Conservation (phyloP, 2,113 vertebrate species). For the Dasyornis broadbenti region DNA sequence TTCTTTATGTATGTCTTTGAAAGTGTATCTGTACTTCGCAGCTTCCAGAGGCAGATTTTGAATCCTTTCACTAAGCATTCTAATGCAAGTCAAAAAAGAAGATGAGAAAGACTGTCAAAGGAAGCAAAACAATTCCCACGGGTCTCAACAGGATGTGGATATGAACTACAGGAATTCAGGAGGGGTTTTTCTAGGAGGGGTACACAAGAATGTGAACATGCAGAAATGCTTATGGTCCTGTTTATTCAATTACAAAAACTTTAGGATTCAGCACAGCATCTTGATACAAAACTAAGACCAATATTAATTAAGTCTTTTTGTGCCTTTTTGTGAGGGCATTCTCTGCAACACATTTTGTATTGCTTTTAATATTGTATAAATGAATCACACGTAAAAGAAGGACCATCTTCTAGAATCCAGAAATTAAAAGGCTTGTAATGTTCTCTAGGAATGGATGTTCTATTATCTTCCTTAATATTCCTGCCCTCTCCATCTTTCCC, state of each 20-base stretch:
- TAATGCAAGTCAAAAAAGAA: background rate
- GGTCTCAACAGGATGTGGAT: background rate
- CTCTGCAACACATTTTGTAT: background rate
- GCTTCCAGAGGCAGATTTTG: background rate
- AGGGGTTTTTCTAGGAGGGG: background rate
- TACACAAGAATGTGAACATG: background rate
- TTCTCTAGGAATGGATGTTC: background rate
- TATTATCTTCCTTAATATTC: background rate
- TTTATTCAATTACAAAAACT: background rate
- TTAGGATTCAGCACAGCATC: background rate
- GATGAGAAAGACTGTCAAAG: background rate
- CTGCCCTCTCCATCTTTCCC: background rate
- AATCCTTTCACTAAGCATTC: background rate
- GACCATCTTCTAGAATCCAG: background rate
- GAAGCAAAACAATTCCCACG: background rate
- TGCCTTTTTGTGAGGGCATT: background rate
- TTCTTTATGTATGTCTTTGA: background rate
- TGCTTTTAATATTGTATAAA: background rate
- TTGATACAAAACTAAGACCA: background rate
- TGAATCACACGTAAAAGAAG: background rate
- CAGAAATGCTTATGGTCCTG: background rate
- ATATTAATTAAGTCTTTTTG: background rate
- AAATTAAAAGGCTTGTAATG: background rate
- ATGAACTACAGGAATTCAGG: background rate
- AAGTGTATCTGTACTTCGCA: background rate